These are phyloP conservation scores for Syrrhaptes paradoxus DNA, from an alignment of 2,113 vertebrate genomes.

Conservation along the genomic window DNA sequence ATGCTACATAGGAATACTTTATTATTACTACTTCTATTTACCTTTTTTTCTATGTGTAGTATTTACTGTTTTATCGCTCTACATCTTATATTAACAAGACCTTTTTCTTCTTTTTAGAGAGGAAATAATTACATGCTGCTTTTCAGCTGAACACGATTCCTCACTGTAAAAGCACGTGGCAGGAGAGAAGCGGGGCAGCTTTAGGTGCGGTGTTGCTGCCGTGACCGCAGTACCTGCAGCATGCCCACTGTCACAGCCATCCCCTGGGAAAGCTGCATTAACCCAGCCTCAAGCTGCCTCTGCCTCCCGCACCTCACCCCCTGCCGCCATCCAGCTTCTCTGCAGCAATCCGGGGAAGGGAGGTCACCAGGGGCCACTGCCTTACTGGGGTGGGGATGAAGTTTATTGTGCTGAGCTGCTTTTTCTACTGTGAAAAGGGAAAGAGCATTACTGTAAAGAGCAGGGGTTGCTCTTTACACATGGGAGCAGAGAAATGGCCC, in stretches of 20 bases:
- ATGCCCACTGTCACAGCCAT: accelerated
- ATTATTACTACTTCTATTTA: not conserved
- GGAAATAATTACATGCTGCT: not conserved
- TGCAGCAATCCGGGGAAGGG: not conserved
- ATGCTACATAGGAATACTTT: not conserved
- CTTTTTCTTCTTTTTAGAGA: not conserved
- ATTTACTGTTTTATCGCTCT: not conserved
- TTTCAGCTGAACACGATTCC: not conserved
- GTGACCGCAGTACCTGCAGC: not conserved
- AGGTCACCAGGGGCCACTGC: constrained; percentile 25
- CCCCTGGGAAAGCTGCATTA: not conserved
- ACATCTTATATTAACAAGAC: not conserved
- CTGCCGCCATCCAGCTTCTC: not conserved
- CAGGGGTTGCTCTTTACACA: not conserved
- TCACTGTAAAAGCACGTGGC: not conserved
- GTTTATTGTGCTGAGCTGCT: not conserved
- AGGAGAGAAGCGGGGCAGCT: not conserved
- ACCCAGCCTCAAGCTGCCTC: not conserved
- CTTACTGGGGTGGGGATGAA: not conserved
- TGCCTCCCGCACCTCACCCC: not conserved
- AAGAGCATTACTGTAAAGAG: not conserved
- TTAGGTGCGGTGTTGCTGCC: accelerated
- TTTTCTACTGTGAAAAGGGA: not conserved
- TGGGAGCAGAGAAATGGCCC: not conserved
- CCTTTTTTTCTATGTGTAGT: not conserved